Percentiles rank a stretch among this genome's conserved stretches.
phyloP scores from a whole-genome alignment of 2,113 vertebrate genomes.

The Callithrix jacchus region DNA sequence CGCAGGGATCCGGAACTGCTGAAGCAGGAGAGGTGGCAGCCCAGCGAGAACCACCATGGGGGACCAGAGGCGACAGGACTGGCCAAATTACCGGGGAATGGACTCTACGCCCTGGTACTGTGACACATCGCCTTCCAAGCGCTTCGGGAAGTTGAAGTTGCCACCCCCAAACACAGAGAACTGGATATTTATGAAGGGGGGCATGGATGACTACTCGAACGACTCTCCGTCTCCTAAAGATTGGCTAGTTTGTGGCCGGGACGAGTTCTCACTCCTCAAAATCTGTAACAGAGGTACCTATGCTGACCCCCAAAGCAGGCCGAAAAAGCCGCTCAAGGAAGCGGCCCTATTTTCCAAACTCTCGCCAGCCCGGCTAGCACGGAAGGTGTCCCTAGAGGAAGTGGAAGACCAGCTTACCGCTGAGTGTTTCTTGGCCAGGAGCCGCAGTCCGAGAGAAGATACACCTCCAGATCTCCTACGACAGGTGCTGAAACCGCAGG shows the following conservation, averaged over 20 bases:
- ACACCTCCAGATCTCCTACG: slow-evolving; percentile 83
- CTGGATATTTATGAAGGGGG: slow-evolving; percentile 77
- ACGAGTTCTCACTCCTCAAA: slow-evolving; percentile 65
- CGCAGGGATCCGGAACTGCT: neutral
- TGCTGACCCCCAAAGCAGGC: neutral
- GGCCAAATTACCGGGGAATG: slow-evolving; percentile 34
- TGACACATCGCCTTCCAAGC: slow-evolving; percentile 81
- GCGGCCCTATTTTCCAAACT: slow-evolving; percentile 79
- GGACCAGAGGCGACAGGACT: neutral
- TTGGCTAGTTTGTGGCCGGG: neutral
- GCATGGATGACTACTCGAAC: slow-evolving; percentile 80
- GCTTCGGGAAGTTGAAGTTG: slow-evolving; percentile 65
- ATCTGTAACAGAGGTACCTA: neutral
- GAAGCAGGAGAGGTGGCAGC: accelerated
- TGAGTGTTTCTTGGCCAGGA: slow-evolving; percentile 78
- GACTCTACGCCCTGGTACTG: slow-evolving; percentile 43
- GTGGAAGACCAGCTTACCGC: slow-evolving; percentile 73
- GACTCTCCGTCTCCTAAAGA: slow-evolving; percentile 52
- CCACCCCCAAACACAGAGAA: slow-evolving; percentile 66
- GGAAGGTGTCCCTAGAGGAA: slow-evolving; percentile 66
- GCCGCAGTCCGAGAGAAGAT: slow-evolving; percentile 79
- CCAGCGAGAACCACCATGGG: neutral
- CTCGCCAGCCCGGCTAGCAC: slow-evolving; percentile 75
- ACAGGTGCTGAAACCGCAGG: slow-evolving; percentile 80
- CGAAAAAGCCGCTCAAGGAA: slow-evolving; percentile 66